Percentiles rank a stretch among this genome's conserved stretches.
Conservation (phyloP, 2,888 invertebrate genomes). For the Quadriops clusia region DNA sequence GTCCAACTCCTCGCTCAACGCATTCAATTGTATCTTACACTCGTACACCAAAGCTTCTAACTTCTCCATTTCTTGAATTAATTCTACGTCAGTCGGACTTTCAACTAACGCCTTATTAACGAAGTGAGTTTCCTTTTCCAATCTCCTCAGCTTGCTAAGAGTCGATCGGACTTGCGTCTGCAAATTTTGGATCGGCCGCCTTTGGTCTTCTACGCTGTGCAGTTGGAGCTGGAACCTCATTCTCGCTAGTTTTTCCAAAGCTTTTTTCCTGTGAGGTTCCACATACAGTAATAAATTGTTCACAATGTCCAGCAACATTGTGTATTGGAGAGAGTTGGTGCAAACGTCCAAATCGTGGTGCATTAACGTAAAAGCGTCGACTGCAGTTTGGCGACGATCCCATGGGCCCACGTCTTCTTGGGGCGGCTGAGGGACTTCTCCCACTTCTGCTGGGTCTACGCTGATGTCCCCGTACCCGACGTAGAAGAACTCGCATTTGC, state of each 20-base stretch:
- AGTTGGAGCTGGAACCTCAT: conserved; percentile 92
- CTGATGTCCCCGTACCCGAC: conserved; percentile 81
- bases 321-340: conserved; percentile 90
- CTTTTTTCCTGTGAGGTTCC: conserved; percentile 88
- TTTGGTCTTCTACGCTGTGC: conserved; percentile 82
- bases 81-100: conserved; percentile 45
- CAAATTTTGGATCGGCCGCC: conserved; percentile 80
- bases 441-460: conserved; percentile 56
- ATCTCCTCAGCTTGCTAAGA: conserved; percentile 67
- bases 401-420: conserved; percentile 57
- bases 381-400: conserved; percentile 75
- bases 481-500: conserved; percentile 97
- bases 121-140: conserved; percentile 84
- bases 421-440: conserved; percentile 55
- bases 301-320: conserved; percentile 93
- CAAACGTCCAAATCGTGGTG: conserved; percentile 98
- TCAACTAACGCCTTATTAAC: conserved; percentile 70
- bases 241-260: conserved; percentile 75
- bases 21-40: conserved; percentile 78
- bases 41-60: conserved; percentile 70
- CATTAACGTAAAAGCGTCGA: conserved; percentile 94
- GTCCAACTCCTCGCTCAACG: conserved; percentile 85
- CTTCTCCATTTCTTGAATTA: conserved; percentile 56
- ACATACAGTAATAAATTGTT: conserved; percentile 95
- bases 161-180: conserved; percentile 72